Base-by-base conservation (phyloP, 2,797 vertebrate genomes). In the Momotus momota region DNA sequence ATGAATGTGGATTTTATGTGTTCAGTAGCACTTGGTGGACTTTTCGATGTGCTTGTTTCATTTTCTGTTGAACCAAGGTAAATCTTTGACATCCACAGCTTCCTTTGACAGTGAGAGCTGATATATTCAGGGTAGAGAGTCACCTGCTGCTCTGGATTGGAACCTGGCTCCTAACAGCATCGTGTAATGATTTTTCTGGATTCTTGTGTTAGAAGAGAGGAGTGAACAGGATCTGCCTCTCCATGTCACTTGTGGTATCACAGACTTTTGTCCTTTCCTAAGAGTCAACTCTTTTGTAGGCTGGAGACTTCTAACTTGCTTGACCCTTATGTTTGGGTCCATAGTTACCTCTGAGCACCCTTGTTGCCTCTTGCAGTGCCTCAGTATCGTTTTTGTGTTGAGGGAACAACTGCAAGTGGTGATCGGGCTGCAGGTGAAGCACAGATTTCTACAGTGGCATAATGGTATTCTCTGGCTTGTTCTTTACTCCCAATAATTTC, bases 321-420 rank as follows among this genome's bases (percentile, higher is more conserved):
- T 51, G 25, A n/a, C 21, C 57, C 38, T 40, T 45, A 16, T 2
- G 0, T n/a, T 5, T 27, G 29, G 49, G 33, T 67, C 27, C 14
- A 12, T 8, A 33, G 46, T 27, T 27, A 16, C 21, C 43, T 52
- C 43, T 58, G 41, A 17, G 9, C 29, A 51, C 15, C 61, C 61
- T 57, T 52, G 25, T 19, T 58, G 66, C 41, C 54, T 72, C 38
- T 54, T 67, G 52, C 33, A 43, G 3, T 27, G 8, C 25, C 38
- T 21, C 7, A 7, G 1, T 11, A 10, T 41, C 26, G 12, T n/a
- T 25, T 46, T 2, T 65, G 67, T 57, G 54, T 3, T 27, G 49
- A 80, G 35, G 38, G n/a, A 66, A 11, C 22, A 70, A 14, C 19
- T 26, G 58, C 51, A 18, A 2, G 0, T 0, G 3, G 52, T 4